phyloP scores from a whole-genome alignment of 2,113 vertebrate species.

The Junco hyemalis region DNA sequence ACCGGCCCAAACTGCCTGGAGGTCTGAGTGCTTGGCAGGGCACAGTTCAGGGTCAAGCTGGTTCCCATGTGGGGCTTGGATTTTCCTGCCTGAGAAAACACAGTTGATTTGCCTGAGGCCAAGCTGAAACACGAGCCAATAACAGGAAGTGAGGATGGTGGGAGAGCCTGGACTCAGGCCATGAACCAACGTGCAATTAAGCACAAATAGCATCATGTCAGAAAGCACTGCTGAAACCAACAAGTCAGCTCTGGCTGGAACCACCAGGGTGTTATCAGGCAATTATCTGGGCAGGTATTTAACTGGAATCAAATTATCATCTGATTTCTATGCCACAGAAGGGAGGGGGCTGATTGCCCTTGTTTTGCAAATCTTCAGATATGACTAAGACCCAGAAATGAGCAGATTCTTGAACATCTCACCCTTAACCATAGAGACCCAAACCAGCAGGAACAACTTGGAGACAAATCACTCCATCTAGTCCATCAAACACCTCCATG shows the following conservation, averaged over 20 bases:
- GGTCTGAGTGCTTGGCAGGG: not conserved
- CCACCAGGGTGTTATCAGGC: conserved; percentile 33
- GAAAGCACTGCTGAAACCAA: conserved; percentile 25
- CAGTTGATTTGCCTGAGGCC: not conserved
- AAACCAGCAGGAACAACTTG: not conserved
- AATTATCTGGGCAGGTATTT: conserved; percentile 48
- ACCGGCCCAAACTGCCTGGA: not conserved
- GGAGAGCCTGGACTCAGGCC: conserved; percentile 47
- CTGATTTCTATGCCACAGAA: not conserved
- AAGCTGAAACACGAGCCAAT: not conserved
- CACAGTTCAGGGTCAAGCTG: not conserved
- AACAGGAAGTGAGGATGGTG: conserved; percentile 40
- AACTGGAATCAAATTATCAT: conserved; percentile 9
- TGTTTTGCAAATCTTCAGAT: not conserved
- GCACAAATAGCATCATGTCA: not conserved
- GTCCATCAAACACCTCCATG: rapidly evolving
- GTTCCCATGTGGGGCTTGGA: not conserved
- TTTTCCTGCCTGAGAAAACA: conserved; percentile 39
- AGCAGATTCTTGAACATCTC: not conserved
- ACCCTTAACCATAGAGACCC: not conserved
- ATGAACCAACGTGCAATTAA: not conserved
- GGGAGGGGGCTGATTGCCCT: not conserved
- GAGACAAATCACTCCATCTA: not conserved
- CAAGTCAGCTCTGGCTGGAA: conserved; percentile 61
- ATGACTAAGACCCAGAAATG: not conserved